Conservation (phyloP, 2,888 invertebrate species). For the Eretmocerus hayati region DNA sequence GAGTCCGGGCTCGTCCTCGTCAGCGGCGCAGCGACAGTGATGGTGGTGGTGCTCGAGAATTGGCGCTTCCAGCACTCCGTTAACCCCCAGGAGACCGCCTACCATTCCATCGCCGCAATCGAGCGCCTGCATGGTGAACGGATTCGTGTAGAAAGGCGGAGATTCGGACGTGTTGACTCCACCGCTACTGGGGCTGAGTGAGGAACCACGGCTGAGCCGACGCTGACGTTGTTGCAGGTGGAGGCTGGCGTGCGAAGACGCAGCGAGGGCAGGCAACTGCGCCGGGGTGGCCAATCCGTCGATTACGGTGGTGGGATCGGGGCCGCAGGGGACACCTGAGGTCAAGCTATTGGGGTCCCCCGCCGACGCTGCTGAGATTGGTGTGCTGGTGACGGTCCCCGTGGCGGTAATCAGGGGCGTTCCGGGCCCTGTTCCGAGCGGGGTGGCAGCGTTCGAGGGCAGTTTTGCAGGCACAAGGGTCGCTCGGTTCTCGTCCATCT, state of each 20-base stretch:
- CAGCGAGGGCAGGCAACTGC: constrained; percentile 18
- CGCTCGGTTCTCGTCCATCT: constrained; percentile 7
- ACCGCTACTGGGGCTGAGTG: not conserved
- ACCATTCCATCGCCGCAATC: too few species aligned
- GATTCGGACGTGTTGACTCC: not conserved
- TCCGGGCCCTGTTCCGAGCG: not conserved
- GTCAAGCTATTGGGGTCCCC: not conserved
- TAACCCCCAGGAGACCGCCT: constrained; percentile 49
- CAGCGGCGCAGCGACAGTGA: constrained; percentile 59
- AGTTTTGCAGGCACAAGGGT: too few species aligned
- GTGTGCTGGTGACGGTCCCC: not conserved
- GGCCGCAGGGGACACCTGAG: not conserved
- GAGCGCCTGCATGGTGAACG: constrained; percentile 24
- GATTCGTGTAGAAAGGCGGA: constrained; percentile 21
- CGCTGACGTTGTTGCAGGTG: not conserved
- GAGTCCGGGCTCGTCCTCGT: constrained; percentile 55
- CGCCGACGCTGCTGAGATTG: not conserved
- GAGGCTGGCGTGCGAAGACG: not conserved
- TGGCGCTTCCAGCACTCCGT: constrained; percentile 64
- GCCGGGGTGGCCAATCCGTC: constrained; percentile 30
- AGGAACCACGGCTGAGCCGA: not conserved
- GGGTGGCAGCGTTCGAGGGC: not conserved
- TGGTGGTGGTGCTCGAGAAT: constrained; percentile 73
- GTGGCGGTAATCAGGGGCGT: not conserved
- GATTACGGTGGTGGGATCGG: not conserved